Base-by-base conservation (phyloP, 2,888 invertebrate genomes). In the Polydrusus pterygomalis region DNA sequence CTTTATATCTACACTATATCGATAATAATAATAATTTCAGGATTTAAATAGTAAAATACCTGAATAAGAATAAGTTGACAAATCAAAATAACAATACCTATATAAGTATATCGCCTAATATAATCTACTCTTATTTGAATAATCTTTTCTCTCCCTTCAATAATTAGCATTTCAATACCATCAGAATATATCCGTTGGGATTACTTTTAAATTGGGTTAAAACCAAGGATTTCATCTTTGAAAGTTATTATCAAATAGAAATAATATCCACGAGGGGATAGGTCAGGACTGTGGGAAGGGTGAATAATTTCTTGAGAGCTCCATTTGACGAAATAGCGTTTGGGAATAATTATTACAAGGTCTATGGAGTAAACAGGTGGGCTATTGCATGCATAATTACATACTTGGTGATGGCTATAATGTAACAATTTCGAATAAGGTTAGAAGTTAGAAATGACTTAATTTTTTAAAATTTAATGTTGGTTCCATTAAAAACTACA, bases 151-250 rank as follows among this genome's bases (percentile, higher is more conserved):
- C 15, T 47, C 6, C 47, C 7, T 15, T 15, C n/a, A n/a, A n/a
- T 17, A 47, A 47, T 47, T 47, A 47, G 47, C 47, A 47, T 47
- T 47, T 47, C 47, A 47, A 47, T 47, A 17, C 47, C 15, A 3
- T 47, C 6, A 47, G 17, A 47, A 47, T 47, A 47, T 47, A 8
- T 17, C n/a, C 15, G 1, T 0, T 15, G 47, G 7, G 43, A 6
- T 43, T n/a, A 43, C 43, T 43, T n/a, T 43, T 5, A 43, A 47
- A 47, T 47, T 47, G 47, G 47, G 47, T 47, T 47, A 47, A 47
- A 17, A 47, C 47, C 15, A 17, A 47, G 47, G 47, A 47, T 47
- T 17, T 47, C 3, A 17, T 47, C 17, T 5, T 47, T 47, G n/a
- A 17, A 17, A 8, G n/a, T n/a, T 43, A 43, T n/a, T n/a, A n/a